Evolutionary conservation across 2,888 invertebrate genomes (phyloP).

Genomic region (Himalopsyche anomala): DNA sequence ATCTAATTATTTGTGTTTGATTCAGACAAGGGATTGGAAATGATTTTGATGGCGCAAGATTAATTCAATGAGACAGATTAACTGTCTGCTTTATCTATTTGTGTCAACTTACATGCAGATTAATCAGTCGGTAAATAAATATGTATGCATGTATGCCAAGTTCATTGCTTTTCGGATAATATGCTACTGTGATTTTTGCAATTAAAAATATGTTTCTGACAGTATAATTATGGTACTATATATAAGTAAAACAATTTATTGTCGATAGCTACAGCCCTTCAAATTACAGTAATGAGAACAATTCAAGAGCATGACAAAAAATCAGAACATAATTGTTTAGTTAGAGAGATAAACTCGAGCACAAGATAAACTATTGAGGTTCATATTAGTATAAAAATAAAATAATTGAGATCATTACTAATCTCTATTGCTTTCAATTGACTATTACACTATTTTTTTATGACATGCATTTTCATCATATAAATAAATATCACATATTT

Average conservation of each 20-base stretch:
- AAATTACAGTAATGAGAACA: no score
- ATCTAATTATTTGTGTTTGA: no score
- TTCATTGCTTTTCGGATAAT: background rate
- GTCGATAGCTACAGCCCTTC: no score
- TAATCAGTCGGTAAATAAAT: background rate
- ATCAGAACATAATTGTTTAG: no score
- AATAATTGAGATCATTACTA: no score
- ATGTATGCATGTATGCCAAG: conserved; percentile 10
- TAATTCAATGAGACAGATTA: background rate
- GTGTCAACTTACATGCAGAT: conserved; percentile 9
- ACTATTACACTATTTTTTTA: no score
- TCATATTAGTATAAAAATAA: no score
- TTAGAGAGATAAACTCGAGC: no score
- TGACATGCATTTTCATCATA: no score
- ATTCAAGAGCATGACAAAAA: no score
- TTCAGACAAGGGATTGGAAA: background rate
- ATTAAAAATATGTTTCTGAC: background rate
- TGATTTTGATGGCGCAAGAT: background rate
- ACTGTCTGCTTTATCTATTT: background rate
- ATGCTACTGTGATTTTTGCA: background rate
- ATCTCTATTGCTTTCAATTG: no score
- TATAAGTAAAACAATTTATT: background rate
- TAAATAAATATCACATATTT: background rate
- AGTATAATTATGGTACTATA: background rate
- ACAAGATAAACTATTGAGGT: no score